Evolutionary conservation across 1,140 invertebrate genomes (phyloP).

Genomic region (Ruditapes philippinarum): DNA sequence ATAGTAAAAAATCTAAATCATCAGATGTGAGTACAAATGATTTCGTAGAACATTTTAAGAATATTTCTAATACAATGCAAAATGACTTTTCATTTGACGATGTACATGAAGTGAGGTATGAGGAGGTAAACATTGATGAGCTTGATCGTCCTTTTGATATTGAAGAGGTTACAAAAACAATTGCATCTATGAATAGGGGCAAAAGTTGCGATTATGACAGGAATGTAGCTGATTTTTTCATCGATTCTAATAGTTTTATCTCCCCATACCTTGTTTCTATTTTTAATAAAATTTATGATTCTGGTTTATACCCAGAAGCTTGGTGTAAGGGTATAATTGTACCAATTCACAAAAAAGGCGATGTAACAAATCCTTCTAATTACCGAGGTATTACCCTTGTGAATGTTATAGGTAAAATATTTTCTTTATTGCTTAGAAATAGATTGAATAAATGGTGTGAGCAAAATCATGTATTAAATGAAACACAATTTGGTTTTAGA

Average conservation of each 20-base stretch:
- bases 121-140: background rate
- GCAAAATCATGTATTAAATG: conserved; percentile 6
- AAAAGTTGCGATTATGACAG: background rate
- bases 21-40: background rate
- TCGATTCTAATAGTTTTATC: conserved; percentile 4
- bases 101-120: background rate
- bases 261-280: background rate
- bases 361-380: conserved; percentile 14
- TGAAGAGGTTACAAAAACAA: background rate
- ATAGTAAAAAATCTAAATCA: background rate
- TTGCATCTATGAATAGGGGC: background rate
- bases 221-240: conserved; percentile 29
- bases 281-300: conserved; percentile 15
- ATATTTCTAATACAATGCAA: background rate
- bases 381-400: conserved; percentile 50
- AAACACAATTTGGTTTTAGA: conserved; percentile 36
- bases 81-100: background rate
- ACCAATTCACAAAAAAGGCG: conserved; percentile 21
- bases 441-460: conserved; percentile 41
- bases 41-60: background rate
- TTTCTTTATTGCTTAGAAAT: conserved; percentile 5
- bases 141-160: background rate
- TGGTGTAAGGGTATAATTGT: background rate
- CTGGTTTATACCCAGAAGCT: background rate
- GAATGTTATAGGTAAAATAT: conserved; percentile 19